A percentile compares a stretch with the other conserved stretches of the same genome.
Conservation (phyloP, 2,888 invertebrate genomes). For the Drosophila lutescens region DNA sequence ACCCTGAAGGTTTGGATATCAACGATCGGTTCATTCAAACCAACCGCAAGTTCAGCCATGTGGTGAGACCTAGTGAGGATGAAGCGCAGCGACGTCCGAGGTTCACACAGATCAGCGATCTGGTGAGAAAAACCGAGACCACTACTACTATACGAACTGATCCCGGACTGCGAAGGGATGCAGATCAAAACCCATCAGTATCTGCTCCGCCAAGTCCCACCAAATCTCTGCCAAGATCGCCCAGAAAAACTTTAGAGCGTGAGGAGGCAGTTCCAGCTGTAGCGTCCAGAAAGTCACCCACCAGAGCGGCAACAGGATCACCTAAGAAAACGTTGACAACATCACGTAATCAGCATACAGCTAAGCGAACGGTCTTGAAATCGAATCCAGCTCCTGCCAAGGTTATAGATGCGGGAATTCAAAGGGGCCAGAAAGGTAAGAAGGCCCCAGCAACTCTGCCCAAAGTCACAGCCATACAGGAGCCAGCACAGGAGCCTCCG, state of each 20-base stretch:
- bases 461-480: neutral
- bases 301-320: neutral
- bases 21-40: constrained; percentile 54
- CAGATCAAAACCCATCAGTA: neutral
- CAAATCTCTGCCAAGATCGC: constrained; percentile 34
- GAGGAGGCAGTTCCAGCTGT: neutral
- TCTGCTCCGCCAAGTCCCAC: constrained; percentile 10
- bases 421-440: neutral
- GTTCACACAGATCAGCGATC: constrained; percentile 80
- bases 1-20: constrained; percentile 57
- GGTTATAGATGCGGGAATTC: constrained; percentile 53
- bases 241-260: constrained; percentile 18
- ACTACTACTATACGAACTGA: neutral
- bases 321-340: neutral
- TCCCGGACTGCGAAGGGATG: neutral
- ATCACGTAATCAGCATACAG: neutral
- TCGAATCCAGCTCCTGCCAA: constrained; percentile 30
- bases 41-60: constrained; percentile 64
- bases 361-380: constrained; percentile 23
- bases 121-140: constrained; percentile 53
- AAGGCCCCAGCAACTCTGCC: neutral
- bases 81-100: constrained; percentile 48
- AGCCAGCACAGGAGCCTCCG: neutral
- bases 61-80: constrained; percentile 46
- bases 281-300: constrained; percentile 2